A percentile compares a stretch with the other conserved stretches of the same genome.
Conservation (phyloP, 1,140 invertebrate genomes). For the Scaptomyza hsui region DNA sequence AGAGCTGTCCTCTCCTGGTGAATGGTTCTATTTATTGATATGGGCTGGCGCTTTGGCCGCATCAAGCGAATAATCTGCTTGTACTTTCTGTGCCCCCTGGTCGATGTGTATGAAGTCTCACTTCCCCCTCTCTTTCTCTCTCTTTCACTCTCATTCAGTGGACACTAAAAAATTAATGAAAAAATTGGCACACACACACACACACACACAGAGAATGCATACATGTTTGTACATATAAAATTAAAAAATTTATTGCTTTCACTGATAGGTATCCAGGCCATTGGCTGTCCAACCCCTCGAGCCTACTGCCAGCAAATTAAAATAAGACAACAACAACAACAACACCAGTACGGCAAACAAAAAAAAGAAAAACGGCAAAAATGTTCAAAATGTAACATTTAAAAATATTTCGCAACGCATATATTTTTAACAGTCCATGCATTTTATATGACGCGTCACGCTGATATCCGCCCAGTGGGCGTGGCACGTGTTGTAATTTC, state of each 20-base stretch:
- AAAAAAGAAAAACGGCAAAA: conserved; percentile 5
- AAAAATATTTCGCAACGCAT: conserved; percentile 73
- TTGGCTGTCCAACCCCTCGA: conserved; percentile 29
- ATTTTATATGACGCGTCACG: conserved; percentile 62
- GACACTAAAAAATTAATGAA: conserved; percentile 79
- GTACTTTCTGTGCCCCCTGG: neutral
- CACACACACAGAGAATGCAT: conserved; percentile 11
- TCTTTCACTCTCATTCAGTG: conserved; percentile 17
- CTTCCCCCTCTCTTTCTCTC: neutral
- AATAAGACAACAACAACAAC: conserved; percentile 41
- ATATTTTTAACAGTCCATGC: conserved; percentile 76
- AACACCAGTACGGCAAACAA: conserved; percentile 9
- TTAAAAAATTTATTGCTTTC: conserved; percentile 79
- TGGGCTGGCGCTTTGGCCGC: conserved; percentile 20
- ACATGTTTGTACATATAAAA: conserved; percentile 57
- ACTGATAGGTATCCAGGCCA: conserved; percentile 66
- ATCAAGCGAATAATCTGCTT: conserved; percentile 25
- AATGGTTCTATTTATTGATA: conserved; percentile 37
- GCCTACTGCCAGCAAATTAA: conserved; percentile 58
- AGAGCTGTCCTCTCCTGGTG: neutral
- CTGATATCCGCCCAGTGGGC: conserved; percentile 13
- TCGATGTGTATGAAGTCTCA: neutral
- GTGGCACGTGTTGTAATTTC: conserved; percentile 68
- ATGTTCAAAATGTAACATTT: conserved; percentile 48
- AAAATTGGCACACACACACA: conserved; percentile 55